These are phyloP conservation scores for Amphibalanus amphitrite DNA, from an alignment of 1,140 invertebrate species.

Conservation along the genomic window DNA sequence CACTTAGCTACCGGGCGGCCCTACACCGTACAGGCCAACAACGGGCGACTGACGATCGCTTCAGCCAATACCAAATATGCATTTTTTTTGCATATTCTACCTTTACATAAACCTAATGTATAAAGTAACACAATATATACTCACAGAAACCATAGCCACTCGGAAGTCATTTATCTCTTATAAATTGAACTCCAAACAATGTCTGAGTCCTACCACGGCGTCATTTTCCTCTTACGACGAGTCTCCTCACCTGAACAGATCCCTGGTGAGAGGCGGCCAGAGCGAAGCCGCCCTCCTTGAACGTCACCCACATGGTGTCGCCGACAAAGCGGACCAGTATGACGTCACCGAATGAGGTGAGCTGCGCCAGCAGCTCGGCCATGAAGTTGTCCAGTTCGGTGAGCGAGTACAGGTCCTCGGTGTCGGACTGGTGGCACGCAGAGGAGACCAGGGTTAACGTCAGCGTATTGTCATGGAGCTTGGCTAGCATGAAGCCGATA, in stretches of 20 bases:
- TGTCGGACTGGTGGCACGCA: slow-evolving; percentile 24
- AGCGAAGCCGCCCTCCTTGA: slow-evolving; percentile 64
- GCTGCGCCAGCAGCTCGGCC: slow-evolving; percentile 46
- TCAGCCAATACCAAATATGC: too few species aligned
- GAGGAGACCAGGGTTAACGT: too few species aligned
- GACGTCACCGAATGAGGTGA: slow-evolving; percentile 61
- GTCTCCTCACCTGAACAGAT: slow-evolving; percentile 22
- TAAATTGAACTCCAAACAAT: too few species aligned
- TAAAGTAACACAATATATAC: background rate
- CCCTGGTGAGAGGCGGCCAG: slow-evolving; percentile 47
- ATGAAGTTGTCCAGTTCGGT: slow-evolving; percentile 22
- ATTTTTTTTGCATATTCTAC: too few species aligned
- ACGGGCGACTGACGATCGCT: too few species aligned
- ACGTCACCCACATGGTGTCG: slow-evolving; percentile 71
- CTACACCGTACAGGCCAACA: too few species aligned
- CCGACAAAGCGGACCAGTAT: slow-evolving; percentile 83
- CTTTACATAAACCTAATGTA: slow-evolving; percentile 5
- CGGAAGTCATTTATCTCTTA: slow-evolving; percentile 9
- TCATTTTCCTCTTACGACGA: too few species aligned
- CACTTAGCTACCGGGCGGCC: too few species aligned
- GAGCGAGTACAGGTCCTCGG: background rate
- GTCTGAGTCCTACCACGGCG: too few species aligned
- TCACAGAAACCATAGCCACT: slow-evolving; percentile 6
- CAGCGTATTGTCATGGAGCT: too few species aligned
- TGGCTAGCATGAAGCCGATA: too few species aligned